Base-by-base conservation (phyloP, 2,113 vertebrate genomes). In the Bostrychus sinensis region DNA sequence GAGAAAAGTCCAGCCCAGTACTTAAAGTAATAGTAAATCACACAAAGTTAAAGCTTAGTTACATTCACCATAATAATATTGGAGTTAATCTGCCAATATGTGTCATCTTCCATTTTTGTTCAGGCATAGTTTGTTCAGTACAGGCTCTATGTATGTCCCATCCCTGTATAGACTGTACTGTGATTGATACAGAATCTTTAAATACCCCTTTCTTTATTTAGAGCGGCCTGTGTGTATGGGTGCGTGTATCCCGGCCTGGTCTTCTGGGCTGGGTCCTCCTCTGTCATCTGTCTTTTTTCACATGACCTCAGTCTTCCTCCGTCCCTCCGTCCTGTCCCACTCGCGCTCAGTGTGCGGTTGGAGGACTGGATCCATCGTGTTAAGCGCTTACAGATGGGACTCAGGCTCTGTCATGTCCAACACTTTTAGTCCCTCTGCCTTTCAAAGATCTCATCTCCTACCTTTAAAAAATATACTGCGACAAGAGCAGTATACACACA, bases 311-410 rank as follows among this genome's bases (percentile, higher is more conserved):
- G 67, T 81, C 66, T 75, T 70, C 81, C 62, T 72, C 68, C 11
- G 54, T 81, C 75, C 70, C 70, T 74, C 65, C n/a, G 9, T 3
- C 70, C 60, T 66, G 78, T 85, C 69, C 66, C 62, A 57, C 68
- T 75, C n/a, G 17, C 68, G 62, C 74, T 57, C 51, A 72, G 74
- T 66, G 78, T 82, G 78, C 7, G 80, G 81, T 88, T 86, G 71
- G 74, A 83, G 59, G 78, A 66, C 58, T 70, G 84, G 67, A 84
- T 85, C 83, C 82, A 77, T 84, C 77, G 84, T 43, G 37, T 72
- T 91, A 91, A 91, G 67, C 75, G 57, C 77, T 90, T 85, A 54
- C 89, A 91, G 89, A 91, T 91, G 89, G 87, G 55, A 70, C 60
- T 54, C 68, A 46, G 67, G 69, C 70, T 61, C 63, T 74, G 69